Evolutionary conservation across 37 sponge, comb jelly and placozoan species (phyloP).

Genomic region (Hexactinellida sp.): DNA sequence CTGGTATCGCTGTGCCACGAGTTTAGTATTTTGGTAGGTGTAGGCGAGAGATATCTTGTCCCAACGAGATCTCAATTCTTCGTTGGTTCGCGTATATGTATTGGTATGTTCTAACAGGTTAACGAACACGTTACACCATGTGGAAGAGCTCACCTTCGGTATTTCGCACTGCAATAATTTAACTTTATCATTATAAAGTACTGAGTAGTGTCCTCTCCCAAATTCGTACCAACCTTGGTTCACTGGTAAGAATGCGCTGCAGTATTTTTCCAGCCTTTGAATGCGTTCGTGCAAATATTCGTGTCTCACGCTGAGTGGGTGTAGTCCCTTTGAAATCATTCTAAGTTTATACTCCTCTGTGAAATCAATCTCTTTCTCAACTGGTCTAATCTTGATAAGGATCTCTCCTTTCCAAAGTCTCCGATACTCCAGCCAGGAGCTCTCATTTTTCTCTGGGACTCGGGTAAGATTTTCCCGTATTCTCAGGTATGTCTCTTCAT

Average conservation of each 20-base stretch:
- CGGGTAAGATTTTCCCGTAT: no score
- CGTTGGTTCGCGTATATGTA: background rate
- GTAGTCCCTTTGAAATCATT: background rate
- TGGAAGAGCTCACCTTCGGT: slow-evolving; percentile 2
- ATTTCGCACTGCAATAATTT: background rate
- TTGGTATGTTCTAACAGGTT: background rate
- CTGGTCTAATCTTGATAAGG: background rate
- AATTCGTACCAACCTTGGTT: background rate
- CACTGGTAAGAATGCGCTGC: background rate
- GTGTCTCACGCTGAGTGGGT: background rate
- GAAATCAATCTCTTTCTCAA: background rate
- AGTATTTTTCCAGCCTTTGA: background rate
- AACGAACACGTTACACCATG: background rate
- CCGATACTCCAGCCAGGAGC: background rate
- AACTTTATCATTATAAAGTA: background rate
- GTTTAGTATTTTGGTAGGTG: background rate
- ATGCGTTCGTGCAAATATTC: background rate
- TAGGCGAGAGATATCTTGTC: background rate
- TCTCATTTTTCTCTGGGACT: no score
- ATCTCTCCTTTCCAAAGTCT: background rate
- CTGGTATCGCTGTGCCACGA: background rate
- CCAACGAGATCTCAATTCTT: background rate
- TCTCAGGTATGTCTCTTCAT: no score
- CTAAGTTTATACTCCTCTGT: background rate
- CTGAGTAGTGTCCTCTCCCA: background rate